Evolutionary conservation across 2,113 vertebrate species (phyloP).

Genomic region (Natator depressus): DNA sequence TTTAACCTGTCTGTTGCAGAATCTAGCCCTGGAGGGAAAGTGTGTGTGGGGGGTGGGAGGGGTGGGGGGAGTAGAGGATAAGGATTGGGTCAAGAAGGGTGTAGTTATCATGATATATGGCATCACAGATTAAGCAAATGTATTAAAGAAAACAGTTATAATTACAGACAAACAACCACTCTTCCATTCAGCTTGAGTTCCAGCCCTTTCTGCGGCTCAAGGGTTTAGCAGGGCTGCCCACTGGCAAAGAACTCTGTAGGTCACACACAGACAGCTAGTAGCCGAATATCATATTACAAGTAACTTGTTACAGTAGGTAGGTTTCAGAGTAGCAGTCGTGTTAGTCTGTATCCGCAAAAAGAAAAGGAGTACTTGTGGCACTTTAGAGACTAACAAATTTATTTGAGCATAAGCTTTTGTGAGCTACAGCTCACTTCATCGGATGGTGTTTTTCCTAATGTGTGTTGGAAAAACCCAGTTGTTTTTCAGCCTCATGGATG

Average conservation of each 20-base stretch:
- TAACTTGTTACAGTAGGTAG: neutral
- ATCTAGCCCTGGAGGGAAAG: neutral
- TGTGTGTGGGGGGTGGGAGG: no score
- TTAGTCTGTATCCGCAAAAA: no score
- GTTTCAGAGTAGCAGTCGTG: neutral
- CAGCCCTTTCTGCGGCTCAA: rapidly evolving
- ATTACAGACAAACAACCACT: rapidly evolving
- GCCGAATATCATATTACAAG: neutral
- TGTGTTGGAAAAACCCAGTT: rapidly evolving
- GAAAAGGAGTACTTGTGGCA: no score
- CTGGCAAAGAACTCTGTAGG: neutral
- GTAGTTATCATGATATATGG: neutral
- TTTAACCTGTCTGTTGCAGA: rapidly evolving
- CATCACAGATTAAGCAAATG: neutral
- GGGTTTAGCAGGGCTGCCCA: rapidly evolving
- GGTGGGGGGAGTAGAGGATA: rapidly evolving
- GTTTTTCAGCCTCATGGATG: neutral
- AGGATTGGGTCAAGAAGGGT: neutral
- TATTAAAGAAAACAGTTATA: neutral
- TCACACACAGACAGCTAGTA: slow-evolving; percentile 57
- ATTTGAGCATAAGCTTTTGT: no score
- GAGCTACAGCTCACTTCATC: no score
- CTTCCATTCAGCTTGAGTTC: rapidly evolving
- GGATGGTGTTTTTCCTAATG: rapidly evolving
- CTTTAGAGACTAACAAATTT: no score